phyloP scores from a whole-genome alignment of 2,113 vertebrate genomes.

The Paramisgurnus dabryanus region DNA sequence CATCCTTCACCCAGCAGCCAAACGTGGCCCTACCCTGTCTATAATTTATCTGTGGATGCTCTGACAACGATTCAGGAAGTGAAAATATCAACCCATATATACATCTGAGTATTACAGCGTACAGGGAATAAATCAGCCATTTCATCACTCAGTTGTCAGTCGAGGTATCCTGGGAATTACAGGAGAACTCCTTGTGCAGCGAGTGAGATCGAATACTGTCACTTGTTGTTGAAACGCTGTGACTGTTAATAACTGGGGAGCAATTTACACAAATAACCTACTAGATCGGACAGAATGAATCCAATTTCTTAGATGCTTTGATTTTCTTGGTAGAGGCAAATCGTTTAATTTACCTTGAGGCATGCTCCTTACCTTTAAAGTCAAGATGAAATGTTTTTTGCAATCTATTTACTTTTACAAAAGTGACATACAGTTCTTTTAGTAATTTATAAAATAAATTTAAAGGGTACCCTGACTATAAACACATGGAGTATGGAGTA shows the following conservation, averaged over 20 bases:
- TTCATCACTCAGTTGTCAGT: slow-evolving; percentile 14
- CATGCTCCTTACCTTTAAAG: background rate
- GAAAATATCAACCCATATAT: background rate
- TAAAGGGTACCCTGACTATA: too few species aligned
- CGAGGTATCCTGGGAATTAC: background rate
- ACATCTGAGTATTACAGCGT: slow-evolving; percentile 4
- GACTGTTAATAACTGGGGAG: background rate
- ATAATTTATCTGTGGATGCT: slow-evolving; percentile 1
- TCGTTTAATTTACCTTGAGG: background rate
- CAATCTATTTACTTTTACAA: too few species aligned
- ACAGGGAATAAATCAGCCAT: background rate
- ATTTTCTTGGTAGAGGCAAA: background rate
- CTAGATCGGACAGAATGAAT: background rate
- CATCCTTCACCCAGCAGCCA: slow-evolving; percentile 14
- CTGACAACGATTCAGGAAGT: slow-evolving; percentile 10
- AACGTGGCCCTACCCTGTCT: background rate
- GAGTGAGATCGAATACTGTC: background rate
- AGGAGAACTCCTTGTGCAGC: background rate
- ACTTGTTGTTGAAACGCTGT: background rate
- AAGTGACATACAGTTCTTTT: too few species aligned
- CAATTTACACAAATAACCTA: background rate
- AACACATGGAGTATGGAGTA: too few species aligned
- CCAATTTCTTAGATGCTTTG: background rate
- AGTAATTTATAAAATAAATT: too few species aligned
- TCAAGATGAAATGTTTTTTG: background rate